Base-by-base conservation (phyloP, 2,888 invertebrate genomes). In the Malacosoma neustria region DNA sequence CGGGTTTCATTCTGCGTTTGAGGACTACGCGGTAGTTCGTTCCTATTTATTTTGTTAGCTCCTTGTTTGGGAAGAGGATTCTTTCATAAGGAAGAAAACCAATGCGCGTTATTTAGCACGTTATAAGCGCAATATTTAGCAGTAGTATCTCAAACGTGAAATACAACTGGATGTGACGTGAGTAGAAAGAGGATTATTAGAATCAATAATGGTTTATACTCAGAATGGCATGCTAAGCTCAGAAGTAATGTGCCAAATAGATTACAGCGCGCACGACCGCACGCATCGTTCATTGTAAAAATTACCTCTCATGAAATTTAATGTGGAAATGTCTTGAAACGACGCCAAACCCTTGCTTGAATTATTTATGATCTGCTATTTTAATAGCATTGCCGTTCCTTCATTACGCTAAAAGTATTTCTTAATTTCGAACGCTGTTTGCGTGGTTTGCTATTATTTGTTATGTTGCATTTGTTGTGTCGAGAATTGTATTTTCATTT, bases 321-420 rank as follows among this genome's bases (percentile, higher is more conserved):
- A 84, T 81, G 84, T 81, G 71, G 70, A 81, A 80, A 80, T 79
- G 72, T 79, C 80, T 82, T 85, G 84, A 84, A 84, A 76, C 80
- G 71, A 71, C 68, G 85, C 85, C 84, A 85, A 84, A 80, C 72
- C 81, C 36, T 59, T 61, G 68, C 54, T 60, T 84, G 84, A 81
- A 84, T 85, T 82, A 82, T 84, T 82, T 81, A 84, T 82, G 72
- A 74, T 65, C 61, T 61, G 74, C 74, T 75, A 80, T 81, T 84
- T 81, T 84, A 82, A 85, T 81, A 72, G 77, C 67, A 66, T 69
- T 72, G 60, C 71, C 64, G 65, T 74, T 70, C 71, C 64, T 77
- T 81, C 72, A 80, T 82, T 84, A 80, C 63, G 54, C 65, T 68
- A 66, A 73, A 65, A 76, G 74, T 69, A 72, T 76, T 80, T 72